Evolutionary conservation across 2,797 vertebrate species (phyloP), one percentile per base, ranked within the genome.

Genomic region (Taenioides sp.): DNA sequence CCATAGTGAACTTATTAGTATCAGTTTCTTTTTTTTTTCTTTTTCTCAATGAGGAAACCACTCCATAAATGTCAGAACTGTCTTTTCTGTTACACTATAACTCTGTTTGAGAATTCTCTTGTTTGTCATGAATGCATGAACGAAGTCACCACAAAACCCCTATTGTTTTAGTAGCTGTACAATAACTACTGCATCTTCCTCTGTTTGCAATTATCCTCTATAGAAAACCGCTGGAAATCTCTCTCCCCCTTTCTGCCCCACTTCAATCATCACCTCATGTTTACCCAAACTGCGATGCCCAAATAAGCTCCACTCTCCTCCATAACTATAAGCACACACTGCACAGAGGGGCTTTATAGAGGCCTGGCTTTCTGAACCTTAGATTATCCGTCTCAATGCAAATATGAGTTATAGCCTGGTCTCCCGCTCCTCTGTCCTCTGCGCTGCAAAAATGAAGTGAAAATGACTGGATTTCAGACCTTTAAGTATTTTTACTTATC

Each of bases 381-480:
- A 70, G 71, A 69, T 65, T 11, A 5, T 7, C 37, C 43, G 25
- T 57, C 55, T 67, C 28, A 76, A 14, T 78, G 70, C 70, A 74
- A 78, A 79, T 80, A 63, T 69, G 62, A 73, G 52, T 66, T 59
- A 23, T 71, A 67, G 37, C 62, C 1, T 55, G 62, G 31, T 37
- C 70, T 20, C 31, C 18, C 17, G 20, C 59, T 61, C 18, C 60
- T 61, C 34, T 28, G 28, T 31, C 22, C 23, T 75, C 5, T 75
- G 47, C 20, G 4, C 14, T 86, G 80, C 60, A 37, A 34, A n/a
- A 34, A 11, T 12, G 7, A 34, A 62, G 10, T 20, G 43, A 9
- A 11, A 57, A 61, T 17, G 59, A 37, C 25, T 28, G 6, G 11
- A 12, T 7, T 10, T 47, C 27, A 55, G n/a, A 23, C 7, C 7